Evolutionary conservation across 37 sponge, comb jelly and placozoan genomes (phyloP).

Genomic region (Theonella swinhoei): DNA sequence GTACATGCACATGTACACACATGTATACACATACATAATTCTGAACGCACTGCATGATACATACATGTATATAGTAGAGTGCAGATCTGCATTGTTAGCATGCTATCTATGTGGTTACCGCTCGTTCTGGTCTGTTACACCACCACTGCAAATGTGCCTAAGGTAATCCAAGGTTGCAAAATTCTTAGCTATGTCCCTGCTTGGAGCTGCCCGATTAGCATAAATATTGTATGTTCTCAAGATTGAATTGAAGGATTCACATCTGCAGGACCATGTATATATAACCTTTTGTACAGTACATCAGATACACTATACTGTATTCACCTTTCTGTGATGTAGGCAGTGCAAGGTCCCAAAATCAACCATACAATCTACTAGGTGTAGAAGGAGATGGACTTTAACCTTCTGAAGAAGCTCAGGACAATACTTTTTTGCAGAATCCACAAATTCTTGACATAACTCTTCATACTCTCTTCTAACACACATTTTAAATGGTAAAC

Average conservation of each 20-base stretch:
- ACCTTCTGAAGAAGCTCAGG: slow-evolving; percentile 17
- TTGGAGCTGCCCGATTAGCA: slow-evolving; percentile 48
- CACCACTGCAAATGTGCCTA: slow-evolving; percentile 25
- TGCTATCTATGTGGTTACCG: background rate
- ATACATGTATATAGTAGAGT: no score
- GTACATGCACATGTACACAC: no score
- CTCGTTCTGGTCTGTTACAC: background rate
- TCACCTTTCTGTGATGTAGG: no score
- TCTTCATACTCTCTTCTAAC: background rate
- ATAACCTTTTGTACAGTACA: no score
- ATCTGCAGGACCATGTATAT: no score
- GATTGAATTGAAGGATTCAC: slow-evolving; percentile 49
- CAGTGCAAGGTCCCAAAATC: no score
- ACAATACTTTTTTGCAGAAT: background rate
- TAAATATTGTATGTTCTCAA: slow-evolving; percentile 40
- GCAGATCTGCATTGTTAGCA: background rate
- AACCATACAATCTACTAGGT: slow-evolving; percentile 38
- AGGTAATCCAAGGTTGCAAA: slow-evolving; percentile 19
- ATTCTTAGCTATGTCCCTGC: slow-evolving; percentile 46
- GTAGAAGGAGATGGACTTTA: slow-evolving; percentile 54
- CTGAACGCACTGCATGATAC: no score
- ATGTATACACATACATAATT: no score
- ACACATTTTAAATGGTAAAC: background rate
- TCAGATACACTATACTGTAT: no score
- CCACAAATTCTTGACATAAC: slow-evolving; percentile 25